Evolutionary conservation across 2,113 vertebrate genomes (phyloP).

Genomic region (Hystrix brachyura): DNA sequence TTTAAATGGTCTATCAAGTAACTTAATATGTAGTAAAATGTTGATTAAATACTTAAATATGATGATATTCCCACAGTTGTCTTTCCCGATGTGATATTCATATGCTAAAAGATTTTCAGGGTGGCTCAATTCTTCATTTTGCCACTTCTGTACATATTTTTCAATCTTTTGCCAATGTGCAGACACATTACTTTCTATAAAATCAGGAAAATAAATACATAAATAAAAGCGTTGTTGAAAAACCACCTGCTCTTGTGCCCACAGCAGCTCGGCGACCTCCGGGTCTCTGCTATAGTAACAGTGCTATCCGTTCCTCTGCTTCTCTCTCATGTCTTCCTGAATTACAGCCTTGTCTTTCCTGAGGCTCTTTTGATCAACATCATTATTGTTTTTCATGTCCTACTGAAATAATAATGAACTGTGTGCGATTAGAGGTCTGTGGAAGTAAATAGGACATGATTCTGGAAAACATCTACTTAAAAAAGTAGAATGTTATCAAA

Average conservation of each 20-base stretch:
- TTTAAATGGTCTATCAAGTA: not conserved
- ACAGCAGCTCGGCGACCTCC: slow-evolving; percentile 54
- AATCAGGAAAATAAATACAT: slow-evolving; percentile 8
- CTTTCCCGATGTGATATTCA: not conserved
- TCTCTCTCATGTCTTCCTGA: slow-evolving; percentile 75
- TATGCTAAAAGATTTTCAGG: not conserved
- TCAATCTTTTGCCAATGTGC: not conserved
- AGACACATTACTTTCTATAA: slow-evolving; percentile 58
- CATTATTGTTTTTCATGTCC: slow-evolving; percentile 78
- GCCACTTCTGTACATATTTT: not conserved
- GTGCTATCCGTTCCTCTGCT: slow-evolving; percentile 70
- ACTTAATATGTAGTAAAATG: not conserved
- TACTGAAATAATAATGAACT: slow-evolving; percentile 81
- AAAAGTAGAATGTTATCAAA: slow-evolving; percentile 54
- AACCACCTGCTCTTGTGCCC: slow-evolving; percentile 52
- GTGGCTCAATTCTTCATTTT: not conserved
- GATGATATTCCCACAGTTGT: not conserved
- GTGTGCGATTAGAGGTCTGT: slow-evolving; percentile 54
- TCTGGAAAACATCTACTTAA: slow-evolving; percentile 66
- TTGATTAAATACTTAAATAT: not conserved
- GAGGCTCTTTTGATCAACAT: slow-evolving; percentile 63
- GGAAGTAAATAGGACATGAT: slow-evolving; percentile 63
- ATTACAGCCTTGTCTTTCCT: slow-evolving; percentile 71
- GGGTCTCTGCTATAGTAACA: slow-evolving; percentile 20
- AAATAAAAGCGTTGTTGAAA: slow-evolving; percentile 57